These are phyloP conservation scores for Campylorhamphus procurvoides DNA, from an alignment of 2,113 vertebrate species.

Conservation along the genomic window DNA sequence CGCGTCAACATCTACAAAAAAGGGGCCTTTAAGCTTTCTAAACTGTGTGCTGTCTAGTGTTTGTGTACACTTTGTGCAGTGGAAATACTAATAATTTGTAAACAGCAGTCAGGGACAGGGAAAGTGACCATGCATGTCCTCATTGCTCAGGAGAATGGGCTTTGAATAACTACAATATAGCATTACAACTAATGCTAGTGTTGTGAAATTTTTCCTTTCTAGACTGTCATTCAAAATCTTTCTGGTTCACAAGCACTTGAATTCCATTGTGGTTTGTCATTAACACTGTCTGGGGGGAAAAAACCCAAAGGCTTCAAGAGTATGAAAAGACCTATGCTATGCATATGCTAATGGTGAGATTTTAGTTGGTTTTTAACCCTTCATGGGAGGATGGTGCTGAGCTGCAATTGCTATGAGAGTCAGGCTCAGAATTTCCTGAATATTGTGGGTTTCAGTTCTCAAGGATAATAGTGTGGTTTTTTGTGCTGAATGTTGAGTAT, in stretches of 20 bases:
- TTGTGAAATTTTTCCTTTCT: not conserved
- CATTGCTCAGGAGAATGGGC: not conserved
- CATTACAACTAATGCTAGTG: not conserved
- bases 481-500: not conserved
- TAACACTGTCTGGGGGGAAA: not conserved
- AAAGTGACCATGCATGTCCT: not conserved
- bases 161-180: not conserved
- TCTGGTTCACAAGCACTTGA: not conserved
- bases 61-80: not conserved
- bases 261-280: slow-evolving; percentile 11
- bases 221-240: not conserved
- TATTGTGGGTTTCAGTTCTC: not conserved
- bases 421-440: slow-evolving; percentile 11
- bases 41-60: not conserved
- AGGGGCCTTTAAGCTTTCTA: not conserved
- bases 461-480: not conserved
- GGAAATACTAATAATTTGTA: not conserved
- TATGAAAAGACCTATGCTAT: not conserved
- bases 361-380: not conserved
- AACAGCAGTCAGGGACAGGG: not conserved
- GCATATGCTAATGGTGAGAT: not conserved
- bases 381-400: not conserved
- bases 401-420: not conserved
- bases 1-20: not conserved
- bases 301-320: not conserved